Percentiles rank a stretch among this genome's conserved stretches.
Conservation (phyloP, 2,888 invertebrate species). For the Volucella inanis region DNA sequence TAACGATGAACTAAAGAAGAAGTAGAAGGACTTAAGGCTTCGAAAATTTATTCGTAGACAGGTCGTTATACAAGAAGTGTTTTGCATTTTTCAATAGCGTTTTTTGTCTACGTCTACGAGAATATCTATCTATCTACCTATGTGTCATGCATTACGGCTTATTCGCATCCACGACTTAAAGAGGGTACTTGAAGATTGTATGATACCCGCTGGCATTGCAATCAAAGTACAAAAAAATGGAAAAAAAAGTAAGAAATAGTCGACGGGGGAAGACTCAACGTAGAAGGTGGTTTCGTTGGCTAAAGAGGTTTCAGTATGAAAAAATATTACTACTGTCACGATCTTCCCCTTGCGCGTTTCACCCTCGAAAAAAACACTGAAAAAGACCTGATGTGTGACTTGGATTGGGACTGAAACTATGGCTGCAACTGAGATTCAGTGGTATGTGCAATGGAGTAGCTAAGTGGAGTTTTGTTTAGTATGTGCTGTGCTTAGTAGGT, state of each 20-base stretch:
- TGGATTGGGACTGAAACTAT: neutral
- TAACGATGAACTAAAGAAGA: neutral
- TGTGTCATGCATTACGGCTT: neutral
- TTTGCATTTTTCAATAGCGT: slow-evolving; percentile 67
- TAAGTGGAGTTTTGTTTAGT: slow-evolving; percentile 70
- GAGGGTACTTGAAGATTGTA: slow-evolving; percentile 60
- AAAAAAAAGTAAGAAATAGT: neutral
- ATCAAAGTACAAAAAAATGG: slow-evolving; percentile 10
- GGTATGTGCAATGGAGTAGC: slow-evolving; percentile 38
- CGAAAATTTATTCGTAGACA: slow-evolving; percentile 67
- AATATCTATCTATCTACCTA: slow-evolving; percentile 27
- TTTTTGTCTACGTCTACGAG: slow-evolving; percentile 10
- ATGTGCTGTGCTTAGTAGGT: slow-evolving; percentile 39
- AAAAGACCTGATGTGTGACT: neutral
- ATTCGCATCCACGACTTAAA: slow-evolving; percentile 16
- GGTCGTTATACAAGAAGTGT: slow-evolving; percentile 71
- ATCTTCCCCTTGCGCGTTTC: slow-evolving; percentile 31
- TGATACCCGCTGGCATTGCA: slow-evolving; percentile 67
- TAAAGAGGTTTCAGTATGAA: slow-evolving; percentile 53
- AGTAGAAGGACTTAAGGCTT: slow-evolving; percentile 45
- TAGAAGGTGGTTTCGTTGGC: slow-evolving; percentile 39
- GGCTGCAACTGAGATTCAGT: neutral
- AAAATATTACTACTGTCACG: slow-evolving; percentile 72
- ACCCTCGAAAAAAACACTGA: no score
- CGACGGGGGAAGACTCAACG: slow-evolving; percentile 9